phyloP scores from a whole-genome alignment of 2,113 vertebrate species.

The Cygnus atratus region DNA sequence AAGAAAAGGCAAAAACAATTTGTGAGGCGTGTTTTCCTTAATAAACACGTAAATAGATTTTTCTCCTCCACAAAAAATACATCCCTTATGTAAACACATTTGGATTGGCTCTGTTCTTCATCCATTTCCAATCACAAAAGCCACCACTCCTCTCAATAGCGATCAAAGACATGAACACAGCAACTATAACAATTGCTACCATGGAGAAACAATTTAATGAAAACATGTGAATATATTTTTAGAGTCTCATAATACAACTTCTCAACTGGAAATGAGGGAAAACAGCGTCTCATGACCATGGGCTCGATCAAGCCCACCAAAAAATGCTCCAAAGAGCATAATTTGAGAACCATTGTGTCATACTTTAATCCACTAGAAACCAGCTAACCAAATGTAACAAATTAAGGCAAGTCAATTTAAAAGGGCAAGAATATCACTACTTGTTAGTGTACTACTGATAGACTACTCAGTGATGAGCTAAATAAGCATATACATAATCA shows the following conservation, averaged over 20 bases:
- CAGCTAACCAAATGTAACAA: conserved; percentile 45
- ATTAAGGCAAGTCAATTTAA: conserved; percentile 45
- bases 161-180: conserved; percentile 19
- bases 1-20: background rate
- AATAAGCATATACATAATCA: conserved; percentile 33
- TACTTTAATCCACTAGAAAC: conserved; percentile 4
- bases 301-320: conserved; percentile 8
- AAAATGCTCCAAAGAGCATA: conserved; percentile 32
- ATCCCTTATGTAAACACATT: conserved; percentile 7
- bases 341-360: conserved; percentile 15
- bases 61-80: background rate
- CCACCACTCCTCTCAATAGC: conserved; percentile 25
- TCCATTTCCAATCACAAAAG: conserved; percentile 47
- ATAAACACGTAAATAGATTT: background rate
- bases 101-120: background rate
- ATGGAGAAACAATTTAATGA: conserved; percentile 27
- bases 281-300: conserved; percentile 34
- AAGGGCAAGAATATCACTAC: conserved; percentile 54
- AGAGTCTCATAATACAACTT: conserved; percentile 23
- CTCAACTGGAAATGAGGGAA: conserved; percentile 33
- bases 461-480: conserved; percentile 28
- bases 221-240: conserved; percentile 62
- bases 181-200: conserved; percentile 52
- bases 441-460: conserved; percentile 22
- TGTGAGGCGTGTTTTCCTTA: background rate